Conservation (phyloP, 2,113 vertebrate genomes). For the Excalfactoria chinensis region DNA sequence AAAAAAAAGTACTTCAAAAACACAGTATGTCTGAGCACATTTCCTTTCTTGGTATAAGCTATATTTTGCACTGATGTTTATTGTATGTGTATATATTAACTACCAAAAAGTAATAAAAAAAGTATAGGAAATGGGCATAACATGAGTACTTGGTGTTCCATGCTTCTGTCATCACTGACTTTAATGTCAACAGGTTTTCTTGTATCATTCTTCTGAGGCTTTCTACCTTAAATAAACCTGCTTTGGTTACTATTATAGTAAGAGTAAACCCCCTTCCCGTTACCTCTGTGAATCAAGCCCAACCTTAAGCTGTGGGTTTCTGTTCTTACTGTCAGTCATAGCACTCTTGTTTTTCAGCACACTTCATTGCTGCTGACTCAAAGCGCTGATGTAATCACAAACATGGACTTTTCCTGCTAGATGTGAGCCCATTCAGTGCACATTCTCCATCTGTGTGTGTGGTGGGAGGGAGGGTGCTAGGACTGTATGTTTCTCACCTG, state of each 20-base stretch:
- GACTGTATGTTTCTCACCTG: background rate
- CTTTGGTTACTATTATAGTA: background rate
- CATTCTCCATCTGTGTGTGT: background rate
- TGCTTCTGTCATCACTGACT: background rate
- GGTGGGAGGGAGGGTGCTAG: background rate
- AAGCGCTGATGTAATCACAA: background rate
- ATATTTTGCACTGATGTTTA: background rate
- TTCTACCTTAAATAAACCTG: background rate
- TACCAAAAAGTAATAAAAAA: background rate
- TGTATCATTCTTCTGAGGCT: background rate
- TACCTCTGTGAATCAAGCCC: background rate
- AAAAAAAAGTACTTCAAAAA: background rate
- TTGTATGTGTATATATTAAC: background rate
- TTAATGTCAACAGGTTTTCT: background rate
- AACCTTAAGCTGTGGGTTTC: background rate
- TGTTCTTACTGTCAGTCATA: background rate
- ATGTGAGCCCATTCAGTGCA: background rate
- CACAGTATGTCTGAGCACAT: background rate
- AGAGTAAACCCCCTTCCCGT: background rate
- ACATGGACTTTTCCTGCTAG: background rate
- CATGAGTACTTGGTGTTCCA: fast-evolving
- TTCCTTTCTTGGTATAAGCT: background rate
- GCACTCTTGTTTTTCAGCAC: background rate
- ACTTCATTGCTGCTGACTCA: background rate
- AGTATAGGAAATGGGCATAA: background rate